phyloP scores from a whole-genome alignment of 1,140 invertebrate genomes.

The Drosophila rufa region DNA sequence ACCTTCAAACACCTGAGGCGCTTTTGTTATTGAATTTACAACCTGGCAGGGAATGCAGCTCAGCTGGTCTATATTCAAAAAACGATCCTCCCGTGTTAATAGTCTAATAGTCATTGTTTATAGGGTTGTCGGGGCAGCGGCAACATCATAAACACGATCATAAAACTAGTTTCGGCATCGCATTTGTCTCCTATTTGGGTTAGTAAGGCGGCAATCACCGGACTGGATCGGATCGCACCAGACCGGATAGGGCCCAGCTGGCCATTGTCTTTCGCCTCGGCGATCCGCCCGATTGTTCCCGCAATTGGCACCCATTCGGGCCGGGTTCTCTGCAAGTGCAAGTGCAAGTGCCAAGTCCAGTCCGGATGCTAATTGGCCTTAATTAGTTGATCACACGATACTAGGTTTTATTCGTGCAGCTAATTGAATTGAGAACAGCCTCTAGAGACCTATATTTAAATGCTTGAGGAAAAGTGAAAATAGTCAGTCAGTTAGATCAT shows the following conservation, averaged over 20 bases:
- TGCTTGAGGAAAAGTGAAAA: background rate
- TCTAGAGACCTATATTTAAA: conserved; percentile 4
- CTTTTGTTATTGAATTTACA: conserved; percentile 38
- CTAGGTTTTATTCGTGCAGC: background rate
- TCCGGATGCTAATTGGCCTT: conserved; percentile 64
- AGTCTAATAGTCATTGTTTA: conserved; percentile 63
- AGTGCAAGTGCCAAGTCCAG: conserved; percentile 77
- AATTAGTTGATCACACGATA: conserved; percentile 50
- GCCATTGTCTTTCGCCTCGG: conserved; percentile 44
- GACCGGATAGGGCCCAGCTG: conserved; percentile 43
- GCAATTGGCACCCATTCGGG: conserved; percentile 59
- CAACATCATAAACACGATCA: conserved; percentile 53
- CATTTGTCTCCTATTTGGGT: conserved; percentile 69
- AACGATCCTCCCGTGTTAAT: conserved; percentile 26
- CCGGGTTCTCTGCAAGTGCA: conserved; percentile 40
- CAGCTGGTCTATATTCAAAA: conserved; percentile 1
- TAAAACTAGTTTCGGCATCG: conserved; percentile 75
- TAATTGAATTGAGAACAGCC: conserved; percentile 15
- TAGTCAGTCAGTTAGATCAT: background rate
- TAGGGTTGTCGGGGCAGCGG: conserved; percentile 51
- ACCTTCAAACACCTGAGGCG: conserved; percentile 52
- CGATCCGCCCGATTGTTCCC: conserved; percentile 57
- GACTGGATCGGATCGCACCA: conserved; percentile 26
- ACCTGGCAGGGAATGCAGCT: conserved; percentile 34
- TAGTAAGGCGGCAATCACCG: conserved; percentile 58